A percentile compares a stretch with the other conserved stretches of the same genome.
Conservation (phyloP, 2,113 vertebrate species). For the Casuarius casuarius region DNA sequence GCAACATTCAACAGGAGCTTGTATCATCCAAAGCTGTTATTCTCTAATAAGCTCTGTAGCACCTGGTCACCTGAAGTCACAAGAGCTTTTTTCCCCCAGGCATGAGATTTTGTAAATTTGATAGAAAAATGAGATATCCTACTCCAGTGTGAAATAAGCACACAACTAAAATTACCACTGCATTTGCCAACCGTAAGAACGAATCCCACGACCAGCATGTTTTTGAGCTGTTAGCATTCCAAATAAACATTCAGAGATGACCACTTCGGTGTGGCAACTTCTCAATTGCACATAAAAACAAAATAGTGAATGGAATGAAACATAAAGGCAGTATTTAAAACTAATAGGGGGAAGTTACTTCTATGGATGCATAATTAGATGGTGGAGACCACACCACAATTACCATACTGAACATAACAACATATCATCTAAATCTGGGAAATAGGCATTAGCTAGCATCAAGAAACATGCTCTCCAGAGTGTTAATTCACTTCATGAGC, state of each 20-base stretch:
- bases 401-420: neutral
- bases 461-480: neutral
- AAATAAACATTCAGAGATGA: neutral
- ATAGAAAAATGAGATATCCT: neutral
- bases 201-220: rapidly evolving
- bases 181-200: rapidly evolving
- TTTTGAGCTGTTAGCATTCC: neutral
- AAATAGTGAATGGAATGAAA: neutral
- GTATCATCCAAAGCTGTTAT: neutral
- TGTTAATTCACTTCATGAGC: neutral
- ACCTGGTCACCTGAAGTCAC: neutral
- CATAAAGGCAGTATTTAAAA: neutral
- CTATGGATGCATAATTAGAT: rapidly evolving
- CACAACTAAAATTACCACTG: neutral
- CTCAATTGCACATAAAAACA: neutral
- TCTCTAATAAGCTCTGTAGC: neutral
- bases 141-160: neutral
- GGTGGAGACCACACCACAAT: neutral
- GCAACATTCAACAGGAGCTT: neutral
- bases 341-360: neutral
- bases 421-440: neutral
- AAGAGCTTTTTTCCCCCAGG: neutral
- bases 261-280: neutral
- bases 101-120: neutral
- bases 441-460: neutral